Conservation (phyloP, 2,888 invertebrate species). For the Pachydiplax longipennis region DNA sequence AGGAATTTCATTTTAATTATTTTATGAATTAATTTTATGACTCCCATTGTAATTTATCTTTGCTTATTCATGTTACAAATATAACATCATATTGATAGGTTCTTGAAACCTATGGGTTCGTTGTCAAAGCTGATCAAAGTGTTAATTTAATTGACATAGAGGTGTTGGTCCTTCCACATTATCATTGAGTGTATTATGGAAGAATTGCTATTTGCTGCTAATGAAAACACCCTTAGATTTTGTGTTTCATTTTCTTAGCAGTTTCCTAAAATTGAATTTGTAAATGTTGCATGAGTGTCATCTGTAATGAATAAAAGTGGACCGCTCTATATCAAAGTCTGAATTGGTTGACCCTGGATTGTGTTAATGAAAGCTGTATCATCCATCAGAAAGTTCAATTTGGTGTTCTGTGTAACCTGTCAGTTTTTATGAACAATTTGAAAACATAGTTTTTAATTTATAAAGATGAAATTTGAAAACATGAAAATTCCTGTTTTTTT, state of each 20-base stretch:
- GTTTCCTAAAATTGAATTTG: not conserved
- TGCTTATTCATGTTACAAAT: not conserved
- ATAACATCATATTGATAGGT: not conserved
- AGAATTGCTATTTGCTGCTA: not conserved
- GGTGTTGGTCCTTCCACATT: constrained; percentile 30
- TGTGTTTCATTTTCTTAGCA: not conserved
- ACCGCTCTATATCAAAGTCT: not conserved
- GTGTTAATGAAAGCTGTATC: constrained; percentile 12
- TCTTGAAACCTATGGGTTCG: not conserved
- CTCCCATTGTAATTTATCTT: constrained; percentile 11
- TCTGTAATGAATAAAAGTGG: not conserved
- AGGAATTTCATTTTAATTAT: not conserved
- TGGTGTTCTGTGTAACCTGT: constrained; percentile 39
- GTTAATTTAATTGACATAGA: constrained; percentile 4
- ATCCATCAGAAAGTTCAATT: constrained; percentile 33
- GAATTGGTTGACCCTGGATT: constrained; percentile 28
- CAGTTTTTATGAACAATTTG: constrained; percentile 34
- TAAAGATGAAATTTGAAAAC: constrained; percentile 47
- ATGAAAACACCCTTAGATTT: not conserved
- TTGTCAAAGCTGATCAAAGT: constrained; percentile 19
- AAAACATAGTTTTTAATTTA: constrained; percentile 46
- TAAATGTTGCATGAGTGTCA: not conserved
- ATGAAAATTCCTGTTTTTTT: constrained; percentile 45
- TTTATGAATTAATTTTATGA: not conserved
- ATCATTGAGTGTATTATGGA: constrained; percentile 3